Base-by-base conservation (phyloP, 1,140 invertebrate species). In the Mizuhopecten yessoensis region DNA sequence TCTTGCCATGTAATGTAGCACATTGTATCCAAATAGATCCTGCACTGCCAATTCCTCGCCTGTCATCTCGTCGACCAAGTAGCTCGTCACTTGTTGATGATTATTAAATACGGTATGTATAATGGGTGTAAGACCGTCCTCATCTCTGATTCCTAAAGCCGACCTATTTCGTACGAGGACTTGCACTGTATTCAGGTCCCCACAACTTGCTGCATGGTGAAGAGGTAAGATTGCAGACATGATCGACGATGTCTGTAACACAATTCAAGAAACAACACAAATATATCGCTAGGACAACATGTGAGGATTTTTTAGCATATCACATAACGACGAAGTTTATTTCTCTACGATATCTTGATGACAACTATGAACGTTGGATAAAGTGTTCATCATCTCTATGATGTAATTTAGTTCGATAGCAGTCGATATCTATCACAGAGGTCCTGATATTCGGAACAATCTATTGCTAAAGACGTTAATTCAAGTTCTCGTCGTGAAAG, bases 21-120 rank as follows among this genome's bases (percentile, higher is more conserved):
- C n/a, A 75, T 75, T 75, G 57, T 75, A 75, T 75, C 57, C 57
- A 11, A 75, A 75, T n/a, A 75, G n/a, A 75, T 75, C 57, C 29
- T 75, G 3, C 2, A 75, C 23, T 0, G n/a, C 57, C n/a, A 75
- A n/a, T 23, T 75, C 57, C 17, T n/a, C 5, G 7, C 57, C 57
- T 23, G 23, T 29, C 57, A 75, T 75, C 17, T 75, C 20, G 0
- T 75, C 11, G 57, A 75, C 57, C 5, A 75, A n/a, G n/a, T 75
- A 29, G 5, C 23, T 29, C n/a, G 57, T n/a, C 57, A 75, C 57
- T 5, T 75, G 20, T 29, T 75, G 5, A n/a, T 75, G 57, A n/a
- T 75, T 75, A n/a, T 75, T 75, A 13, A 29, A n/a, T 17, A 75
- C 17, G 3, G 57, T 3, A 2, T 75, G 57, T n/a, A 75, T 75